Percentiles rank a stretch among this genome's conserved stretches.
phyloP scores from a whole-genome alignment of 2,888 invertebrate species.

The Fragum sueziense region DNA sequence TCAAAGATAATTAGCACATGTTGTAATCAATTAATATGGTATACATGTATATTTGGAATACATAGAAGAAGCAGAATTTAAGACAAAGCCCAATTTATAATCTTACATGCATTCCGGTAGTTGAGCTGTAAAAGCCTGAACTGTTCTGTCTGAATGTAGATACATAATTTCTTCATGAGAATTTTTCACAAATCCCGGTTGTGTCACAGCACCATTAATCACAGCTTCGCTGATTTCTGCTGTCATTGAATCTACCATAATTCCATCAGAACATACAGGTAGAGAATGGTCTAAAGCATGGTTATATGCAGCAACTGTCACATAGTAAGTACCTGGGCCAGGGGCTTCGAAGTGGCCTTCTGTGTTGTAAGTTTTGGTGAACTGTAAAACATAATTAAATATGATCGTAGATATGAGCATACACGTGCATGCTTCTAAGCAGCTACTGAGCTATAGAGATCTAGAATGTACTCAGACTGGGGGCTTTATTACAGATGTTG shows the following conservation, averaged over 20 bases:
- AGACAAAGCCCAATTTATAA: no score
- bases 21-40: no score
- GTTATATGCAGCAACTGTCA: slow-evolving; percentile 68
- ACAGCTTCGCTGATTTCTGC: slow-evolving; percentile 50
- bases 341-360: slow-evolving; percentile 21
- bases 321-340: slow-evolving; percentile 54
- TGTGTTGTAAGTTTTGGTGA: slow-evolving; percentile 47
- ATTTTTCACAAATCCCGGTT: slow-evolving; percentile 40
- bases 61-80: no score
- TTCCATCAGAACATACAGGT: slow-evolving; percentile 67
- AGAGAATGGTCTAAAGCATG: slow-evolving; percentile 54
- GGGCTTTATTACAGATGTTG: no score
- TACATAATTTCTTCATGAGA: neutral
- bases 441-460: no score
- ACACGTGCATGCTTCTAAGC: no score
- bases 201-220: slow-evolving; percentile 42
- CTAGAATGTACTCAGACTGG: no score
- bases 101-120: slow-evolving; percentile 6
- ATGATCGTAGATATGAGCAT: no score
- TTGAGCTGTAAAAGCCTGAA: neutral
- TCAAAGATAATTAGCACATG: no score
- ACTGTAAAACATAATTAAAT: slow-evolving; percentile 29
- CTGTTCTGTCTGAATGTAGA: slow-evolving; percentile 9
- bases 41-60: no score
- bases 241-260: slow-evolving; percentile 47